Percentiles rank a stretch among this genome's conserved stretches.
Conservation (phyloP, 2,113 vertebrate species). For the Lamprotornis superbus region DNA sequence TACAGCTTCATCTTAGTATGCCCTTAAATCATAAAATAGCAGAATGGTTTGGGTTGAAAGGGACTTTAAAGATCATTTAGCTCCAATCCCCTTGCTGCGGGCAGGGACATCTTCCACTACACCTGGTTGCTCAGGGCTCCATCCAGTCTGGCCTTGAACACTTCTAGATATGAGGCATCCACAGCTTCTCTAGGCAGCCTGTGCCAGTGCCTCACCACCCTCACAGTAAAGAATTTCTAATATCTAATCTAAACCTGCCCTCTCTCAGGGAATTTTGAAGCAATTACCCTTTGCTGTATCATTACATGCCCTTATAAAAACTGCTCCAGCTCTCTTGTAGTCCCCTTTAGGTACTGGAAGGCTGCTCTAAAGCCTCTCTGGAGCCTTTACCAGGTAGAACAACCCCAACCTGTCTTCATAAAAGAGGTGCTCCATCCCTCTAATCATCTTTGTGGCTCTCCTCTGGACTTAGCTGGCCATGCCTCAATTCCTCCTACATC, state of each 20-base stretch:
- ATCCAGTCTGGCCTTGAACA: neutral
- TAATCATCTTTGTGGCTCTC: neutral
- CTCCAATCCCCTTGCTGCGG: neutral
- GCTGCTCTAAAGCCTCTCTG: neutral
- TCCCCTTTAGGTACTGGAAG: neutral
- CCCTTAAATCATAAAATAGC: neutral
- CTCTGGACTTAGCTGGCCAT: neutral
- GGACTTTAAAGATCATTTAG: neutral
- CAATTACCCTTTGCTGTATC: neutral
- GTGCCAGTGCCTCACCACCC: neutral
- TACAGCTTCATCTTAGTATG: rapidly evolving
- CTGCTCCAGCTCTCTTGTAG: neutral
- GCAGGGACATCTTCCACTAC: neutral
- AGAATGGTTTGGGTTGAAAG: neutral
- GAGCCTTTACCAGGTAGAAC: neutral
- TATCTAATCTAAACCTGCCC: neutral
- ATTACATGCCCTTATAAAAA: neutral
- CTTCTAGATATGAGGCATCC: neutral
- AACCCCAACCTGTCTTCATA: neutral
- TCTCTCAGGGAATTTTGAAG: neutral
- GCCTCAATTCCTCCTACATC: neutral
- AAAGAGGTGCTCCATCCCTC: neutral
- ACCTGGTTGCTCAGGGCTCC: neutral
- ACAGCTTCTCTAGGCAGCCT: neutral
- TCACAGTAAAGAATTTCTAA: neutral